These are phyloP conservation scores for Nibea coibor DNA, from an alignment of 2,113 vertebrate genomes.

Conservation along the genomic window DNA sequence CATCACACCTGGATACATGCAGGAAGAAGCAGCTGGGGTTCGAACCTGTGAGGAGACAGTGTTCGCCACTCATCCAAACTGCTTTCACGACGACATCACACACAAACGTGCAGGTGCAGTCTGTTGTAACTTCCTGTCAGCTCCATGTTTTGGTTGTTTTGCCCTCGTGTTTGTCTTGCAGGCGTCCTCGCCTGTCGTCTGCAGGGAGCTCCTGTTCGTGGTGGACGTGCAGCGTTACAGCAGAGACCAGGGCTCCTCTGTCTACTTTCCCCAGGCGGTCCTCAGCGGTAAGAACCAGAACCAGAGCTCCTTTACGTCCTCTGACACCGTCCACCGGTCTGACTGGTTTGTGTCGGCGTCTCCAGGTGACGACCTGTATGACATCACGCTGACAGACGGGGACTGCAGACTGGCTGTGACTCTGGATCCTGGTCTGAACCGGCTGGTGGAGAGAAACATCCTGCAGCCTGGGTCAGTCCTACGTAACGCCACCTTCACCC, in stretches of 20 bases:
- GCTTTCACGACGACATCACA: too few species aligned
- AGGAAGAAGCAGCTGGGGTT: too few species aligned
- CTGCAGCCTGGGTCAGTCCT: slow-evolving; percentile 68
- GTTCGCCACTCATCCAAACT: too few species aligned
- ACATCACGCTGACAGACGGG: slow-evolving; percentile 78
- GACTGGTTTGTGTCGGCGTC: not conserved
- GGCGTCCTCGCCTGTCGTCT: slow-evolving; percentile 20
- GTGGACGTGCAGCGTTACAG: slow-evolving; percentile 74
- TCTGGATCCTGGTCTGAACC: slow-evolving; percentile 79
- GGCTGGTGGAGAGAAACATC: slow-evolving; percentile 69
- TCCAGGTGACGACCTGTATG: slow-evolving; percentile 77
- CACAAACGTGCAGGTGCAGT: too few species aligned
- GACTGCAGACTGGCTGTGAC: slow-evolving; percentile 79
- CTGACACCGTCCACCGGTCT: not conserved
- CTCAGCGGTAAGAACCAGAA: slow-evolving; percentile 49
- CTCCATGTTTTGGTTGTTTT: not conserved
- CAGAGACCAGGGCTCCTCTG: slow-evolving; percentile 63
- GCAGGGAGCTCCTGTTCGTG: slow-evolving; percentile 66
- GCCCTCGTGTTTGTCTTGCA: slow-evolving; percentile 9
- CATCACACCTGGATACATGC: too few species aligned
- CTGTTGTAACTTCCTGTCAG: too few species aligned
- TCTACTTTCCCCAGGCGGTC: slow-evolving; percentile 74
- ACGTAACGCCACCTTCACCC: slow-evolving; percentile 60
- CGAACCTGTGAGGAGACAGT: too few species aligned
- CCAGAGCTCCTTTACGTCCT: too few species aligned